A percentile compares a stretch with the other conserved stretches of the same genome.
These are phyloP conservation scores for Rapana venosa DNA, from an alignment of 2,888 invertebrate genomes.

Conservation along the genomic window DNA sequence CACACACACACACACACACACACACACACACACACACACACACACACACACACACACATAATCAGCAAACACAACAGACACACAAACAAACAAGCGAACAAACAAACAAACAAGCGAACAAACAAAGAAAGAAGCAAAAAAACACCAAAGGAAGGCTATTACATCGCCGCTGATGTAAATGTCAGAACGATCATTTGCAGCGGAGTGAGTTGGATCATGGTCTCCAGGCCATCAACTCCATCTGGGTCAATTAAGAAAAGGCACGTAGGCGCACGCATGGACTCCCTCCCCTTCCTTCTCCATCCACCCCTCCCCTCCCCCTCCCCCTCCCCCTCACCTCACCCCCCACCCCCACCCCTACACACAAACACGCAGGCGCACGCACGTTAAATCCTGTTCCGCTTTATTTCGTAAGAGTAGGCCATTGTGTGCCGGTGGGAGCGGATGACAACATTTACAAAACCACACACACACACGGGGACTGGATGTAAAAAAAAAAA, in stretches of 20 bases:
- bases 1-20: not conserved
- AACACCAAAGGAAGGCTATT: not conserved
- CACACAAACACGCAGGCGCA: not conserved
- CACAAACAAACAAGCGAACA: not conserved
- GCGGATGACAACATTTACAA: too few species aligned
- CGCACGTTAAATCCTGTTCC: too few species aligned
- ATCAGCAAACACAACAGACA: not conserved
- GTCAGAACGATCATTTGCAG: not conserved
- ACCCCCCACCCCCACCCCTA: not conserved
- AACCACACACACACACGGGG: too few species aligned
- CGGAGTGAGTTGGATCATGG: not conserved
- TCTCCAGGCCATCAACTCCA: not conserved
- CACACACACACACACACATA: not conserved
- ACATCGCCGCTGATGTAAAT: not conserved
- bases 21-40: not conserved
- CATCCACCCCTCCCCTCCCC: not conserved
- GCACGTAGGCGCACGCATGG: too few species aligned
- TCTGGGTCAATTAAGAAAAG: too few species aligned
- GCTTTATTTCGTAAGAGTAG: too few species aligned
- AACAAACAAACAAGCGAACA: not conserved
- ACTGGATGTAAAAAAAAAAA: too few species aligned
- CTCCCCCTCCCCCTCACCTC: not conserved
- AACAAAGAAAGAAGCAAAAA: not conserved
- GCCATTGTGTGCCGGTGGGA: too few species aligned
- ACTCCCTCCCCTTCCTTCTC: not conserved